Evolutionary conservation across 2,888 invertebrate genomes (phyloP).

Genomic region (Drosophila putrida): DNA sequence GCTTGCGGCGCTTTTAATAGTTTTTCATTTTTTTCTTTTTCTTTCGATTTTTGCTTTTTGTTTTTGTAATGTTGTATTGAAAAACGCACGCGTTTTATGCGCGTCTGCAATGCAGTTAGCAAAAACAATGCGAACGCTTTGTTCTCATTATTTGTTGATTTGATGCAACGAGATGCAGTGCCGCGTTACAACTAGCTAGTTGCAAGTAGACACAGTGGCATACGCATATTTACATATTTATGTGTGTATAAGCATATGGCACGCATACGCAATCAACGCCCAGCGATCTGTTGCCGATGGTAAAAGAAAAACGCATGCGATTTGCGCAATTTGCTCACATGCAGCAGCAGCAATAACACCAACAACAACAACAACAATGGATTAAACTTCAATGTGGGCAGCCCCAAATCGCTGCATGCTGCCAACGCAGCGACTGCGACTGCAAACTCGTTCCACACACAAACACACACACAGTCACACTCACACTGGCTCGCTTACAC

Average conservation of each 20-base stretch:
- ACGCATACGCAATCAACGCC: constrained; percentile 60
- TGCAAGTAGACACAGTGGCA: constrained; percentile 17
- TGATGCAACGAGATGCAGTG: constrained; percentile 61
- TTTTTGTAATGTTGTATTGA: constrained; percentile 35
- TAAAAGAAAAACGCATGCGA: constrained; percentile 55
- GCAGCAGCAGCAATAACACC: constrained; percentile 6
- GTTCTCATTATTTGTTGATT: constrained; percentile 44
- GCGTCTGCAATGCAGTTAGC: constrained; percentile 72
- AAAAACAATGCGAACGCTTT: constrained; percentile 74
- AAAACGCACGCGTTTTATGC: constrained; percentile 55
- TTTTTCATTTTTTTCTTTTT: constrained; percentile 23
- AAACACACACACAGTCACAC: constrained; percentile 1
- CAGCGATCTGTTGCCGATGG: constrained; percentile 45
- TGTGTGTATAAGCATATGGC: constrained; percentile 34
- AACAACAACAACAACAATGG: constrained; percentile 17
- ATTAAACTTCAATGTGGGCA: constrained; percentile 43
- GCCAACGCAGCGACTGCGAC: constrained; percentile 56
- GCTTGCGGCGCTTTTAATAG: constrained; percentile 63
- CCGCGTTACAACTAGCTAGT: constrained; percentile 27
- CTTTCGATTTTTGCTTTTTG: constrained; percentile 2
- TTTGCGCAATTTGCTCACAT: constrained; percentile 60
- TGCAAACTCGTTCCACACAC: constrained; percentile 67
- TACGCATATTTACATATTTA: neutral
- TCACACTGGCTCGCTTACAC: constrained; percentile 16
- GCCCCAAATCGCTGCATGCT: constrained; percentile 26